These are phyloP conservation scores for Maconellicoccus hirsutus DNA, from an alignment of 1,140 invertebrate species.

Conservation along the genomic window DNA sequence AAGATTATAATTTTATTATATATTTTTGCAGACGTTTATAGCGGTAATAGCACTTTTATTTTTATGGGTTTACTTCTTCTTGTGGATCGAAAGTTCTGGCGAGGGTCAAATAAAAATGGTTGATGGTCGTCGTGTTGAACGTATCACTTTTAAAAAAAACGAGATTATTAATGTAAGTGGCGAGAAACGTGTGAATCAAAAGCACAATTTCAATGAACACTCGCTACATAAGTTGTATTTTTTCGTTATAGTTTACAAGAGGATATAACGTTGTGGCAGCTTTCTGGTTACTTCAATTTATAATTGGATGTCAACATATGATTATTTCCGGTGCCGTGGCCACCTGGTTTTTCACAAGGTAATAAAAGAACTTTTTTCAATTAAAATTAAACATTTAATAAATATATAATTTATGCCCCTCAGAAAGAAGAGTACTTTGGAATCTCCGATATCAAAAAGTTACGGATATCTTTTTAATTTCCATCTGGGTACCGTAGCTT, in stretches of 20 bases:
- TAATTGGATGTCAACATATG: conserved; percentile 63
- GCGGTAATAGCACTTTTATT: conserved; percentile 41
- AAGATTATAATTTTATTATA: too few relatives aligned
- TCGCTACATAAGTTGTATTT: conserved; percentile 14
- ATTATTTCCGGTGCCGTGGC: conserved; percentile 61
- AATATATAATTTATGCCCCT: too few relatives aligned
- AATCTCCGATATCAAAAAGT: conserved; percentile 44
- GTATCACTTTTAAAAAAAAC: conserved; percentile 42
- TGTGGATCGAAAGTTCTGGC: conserved; percentile 53
- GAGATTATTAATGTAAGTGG: conserved; percentile 39
- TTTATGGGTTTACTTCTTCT: conserved; percentile 46
- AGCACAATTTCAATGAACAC: not conserved
- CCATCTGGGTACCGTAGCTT: conserved; percentile 63
- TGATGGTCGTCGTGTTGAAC: not conserved
- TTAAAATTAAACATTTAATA: too few relatives aligned
- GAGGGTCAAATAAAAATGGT: not conserved
- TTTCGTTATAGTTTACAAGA: conserved; percentile 40
- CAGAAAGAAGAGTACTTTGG: conserved; percentile 51
- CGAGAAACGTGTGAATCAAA: too few relatives aligned
- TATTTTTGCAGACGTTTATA: conserved; percentile 47
- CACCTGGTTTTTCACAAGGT: conserved; percentile 57
- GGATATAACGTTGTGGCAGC: conserved; percentile 57
- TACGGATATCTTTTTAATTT: conserved; percentile 47
- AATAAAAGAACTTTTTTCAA: too few relatives aligned
- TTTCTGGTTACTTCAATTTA: conserved; percentile 61